phyloP scores from a whole-genome alignment of 2,888 invertebrate genomes.

The Drosophila longiperda region DNA sequence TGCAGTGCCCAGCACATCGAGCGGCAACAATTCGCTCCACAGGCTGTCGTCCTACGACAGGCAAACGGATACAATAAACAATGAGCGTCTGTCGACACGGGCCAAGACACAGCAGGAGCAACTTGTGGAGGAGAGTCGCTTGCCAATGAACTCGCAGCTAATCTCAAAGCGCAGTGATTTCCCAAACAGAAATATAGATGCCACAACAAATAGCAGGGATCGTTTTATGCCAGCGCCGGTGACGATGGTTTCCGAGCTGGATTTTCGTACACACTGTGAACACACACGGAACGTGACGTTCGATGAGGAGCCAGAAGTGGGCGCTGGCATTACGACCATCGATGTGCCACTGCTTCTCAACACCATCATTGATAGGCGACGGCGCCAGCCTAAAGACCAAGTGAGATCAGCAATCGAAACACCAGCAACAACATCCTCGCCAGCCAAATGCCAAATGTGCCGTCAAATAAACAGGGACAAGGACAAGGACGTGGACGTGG shows the following conservation, averaged over 20 bases:
- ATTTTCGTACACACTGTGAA: slow-evolving; percentile 26
- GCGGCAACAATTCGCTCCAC: too few species aligned
- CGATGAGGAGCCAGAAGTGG: not conserved
- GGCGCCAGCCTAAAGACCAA: not conserved
- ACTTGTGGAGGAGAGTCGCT: slow-evolving; percentile 9
- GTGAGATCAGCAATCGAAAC: not conserved
- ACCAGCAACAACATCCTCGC: not conserved
- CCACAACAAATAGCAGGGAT: not conserved
- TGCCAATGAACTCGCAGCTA: slow-evolving; percentile 38
- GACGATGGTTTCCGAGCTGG: slow-evolving; percentile 44
- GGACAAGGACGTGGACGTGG: too few species aligned
- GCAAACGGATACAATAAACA: fast-evolving
- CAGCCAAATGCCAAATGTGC: not conserved
- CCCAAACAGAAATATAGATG: not conserved
- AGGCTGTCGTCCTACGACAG: fast-evolving
- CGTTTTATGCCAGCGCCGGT: slow-evolving; percentile 11
- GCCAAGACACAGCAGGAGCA: not conserved
- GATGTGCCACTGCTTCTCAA: not conserved
- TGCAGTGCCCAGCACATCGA: slow-evolving; percentile 19
- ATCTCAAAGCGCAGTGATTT: slow-evolving; percentile 25
- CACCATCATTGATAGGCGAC: slow-evolving; percentile 3
- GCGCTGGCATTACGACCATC: slow-evolving; percentile 9
- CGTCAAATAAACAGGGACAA: not conserved
- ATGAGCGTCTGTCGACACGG: slow-evolving; percentile 10
- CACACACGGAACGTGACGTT: slow-evolving; percentile 11